Percentiles rank a stretch among this genome's conserved stretches.
Conservation (phyloP, 1,140 invertebrate species). For the Ylistrum balloti region DNA sequence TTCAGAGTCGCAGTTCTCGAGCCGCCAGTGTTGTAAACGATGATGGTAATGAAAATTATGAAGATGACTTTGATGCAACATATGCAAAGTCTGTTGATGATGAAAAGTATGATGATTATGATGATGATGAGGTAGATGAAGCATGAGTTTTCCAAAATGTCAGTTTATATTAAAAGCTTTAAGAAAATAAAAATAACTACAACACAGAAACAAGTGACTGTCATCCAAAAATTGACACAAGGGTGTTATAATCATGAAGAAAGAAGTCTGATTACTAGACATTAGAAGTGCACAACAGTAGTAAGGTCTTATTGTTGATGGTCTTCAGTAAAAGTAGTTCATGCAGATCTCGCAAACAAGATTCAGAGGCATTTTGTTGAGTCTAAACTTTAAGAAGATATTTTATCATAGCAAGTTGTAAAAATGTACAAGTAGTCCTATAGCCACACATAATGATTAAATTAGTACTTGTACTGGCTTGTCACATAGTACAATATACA, state of each 20-base stretch:
- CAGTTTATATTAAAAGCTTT: neutral
- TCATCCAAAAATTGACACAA: neutral
- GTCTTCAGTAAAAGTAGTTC: neutral
- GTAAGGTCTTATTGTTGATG: neutral
- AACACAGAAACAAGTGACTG: neutral
- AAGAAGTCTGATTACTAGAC: neutral
- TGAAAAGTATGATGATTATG: slow-evolving; percentile 42
- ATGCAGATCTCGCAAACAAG: neutral
- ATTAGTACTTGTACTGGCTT: neutral
- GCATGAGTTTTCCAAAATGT: slow-evolving; percentile 40
- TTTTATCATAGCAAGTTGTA: neutral
- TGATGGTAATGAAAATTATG: slow-evolving; percentile 59
- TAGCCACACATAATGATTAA: neutral
- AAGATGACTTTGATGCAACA: slow-evolving; percentile 61
- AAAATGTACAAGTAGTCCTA: neutral
- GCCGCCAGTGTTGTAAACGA: slow-evolving; percentile 61
- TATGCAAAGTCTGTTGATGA: slow-evolving; percentile 42
- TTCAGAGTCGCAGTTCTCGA: slow-evolving; percentile 65
- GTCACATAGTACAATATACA: neutral
- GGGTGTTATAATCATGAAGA: neutral
- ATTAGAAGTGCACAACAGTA: neutral
- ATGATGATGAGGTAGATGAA: slow-evolving; percentile 53
- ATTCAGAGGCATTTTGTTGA: neutral
- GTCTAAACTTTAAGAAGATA: no score
- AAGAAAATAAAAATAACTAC: neutral